Conservation (phyloP, 2,797 vertebrate species). For the Sebastes ruberrimus region DNA sequence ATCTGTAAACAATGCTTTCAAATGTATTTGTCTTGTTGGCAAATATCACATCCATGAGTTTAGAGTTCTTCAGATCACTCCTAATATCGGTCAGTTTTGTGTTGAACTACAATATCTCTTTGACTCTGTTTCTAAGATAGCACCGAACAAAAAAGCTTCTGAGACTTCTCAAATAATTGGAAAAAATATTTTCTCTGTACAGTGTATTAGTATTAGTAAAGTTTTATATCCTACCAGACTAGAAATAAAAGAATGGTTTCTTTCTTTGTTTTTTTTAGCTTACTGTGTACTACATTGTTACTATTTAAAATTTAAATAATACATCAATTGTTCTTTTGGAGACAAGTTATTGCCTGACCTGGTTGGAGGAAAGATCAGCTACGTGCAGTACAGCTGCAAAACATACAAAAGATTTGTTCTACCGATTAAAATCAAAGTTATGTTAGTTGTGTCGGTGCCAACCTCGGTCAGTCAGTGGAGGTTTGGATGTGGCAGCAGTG, state of each 20-base stretch:
- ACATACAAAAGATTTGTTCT: background rate
- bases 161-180: too few relatives aligned
- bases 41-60: background rate
- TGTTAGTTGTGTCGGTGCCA: slow-evolving; percentile 4
- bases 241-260: too few relatives aligned
- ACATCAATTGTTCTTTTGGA: background rate
- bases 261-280: too few relatives aligned
- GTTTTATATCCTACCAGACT: too few relatives aligned
- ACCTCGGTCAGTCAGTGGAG: slow-evolving; percentile 58
- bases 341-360: too few relatives aligned
- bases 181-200: too few relatives aligned
- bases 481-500: slow-evolving; percentile 36
- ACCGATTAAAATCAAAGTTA: slow-evolving; percentile 8
- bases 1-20: background rate
- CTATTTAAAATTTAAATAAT: background rate
- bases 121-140: background rate
- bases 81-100: background rate
- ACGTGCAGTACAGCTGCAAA: background rate
- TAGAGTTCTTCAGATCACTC: background rate
- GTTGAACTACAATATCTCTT: background rate
- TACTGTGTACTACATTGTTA: background rate
- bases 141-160: too few relatives aligned
- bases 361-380: background rate
- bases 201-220: too few relatives aligned
- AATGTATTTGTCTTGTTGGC: background rate